Evolutionary conservation across 2,113 vertebrate species (phyloP), one percentile per base, ranked within the genome.

Genomic region (Coracopsis vasa): DNA sequence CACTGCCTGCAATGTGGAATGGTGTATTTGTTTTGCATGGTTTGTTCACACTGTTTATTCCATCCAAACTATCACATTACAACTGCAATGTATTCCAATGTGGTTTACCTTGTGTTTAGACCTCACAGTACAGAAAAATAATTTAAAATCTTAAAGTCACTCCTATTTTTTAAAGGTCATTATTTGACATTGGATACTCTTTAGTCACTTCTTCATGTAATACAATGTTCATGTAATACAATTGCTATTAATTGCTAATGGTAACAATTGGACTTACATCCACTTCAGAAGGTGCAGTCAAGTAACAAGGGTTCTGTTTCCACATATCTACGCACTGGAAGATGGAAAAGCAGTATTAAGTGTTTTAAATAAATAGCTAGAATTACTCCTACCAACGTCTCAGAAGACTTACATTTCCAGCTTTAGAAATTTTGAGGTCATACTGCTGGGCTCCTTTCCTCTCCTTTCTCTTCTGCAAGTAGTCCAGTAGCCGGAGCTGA

Each of bases 341-440:
- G 71, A 92, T 31, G n/a, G 93, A 94, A 86, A 90, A 70, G 11
- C 4, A 58, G 45, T 16, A 73, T 78, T 37, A 45, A 67, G 29
- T 48, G 7, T 14, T 62, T 64, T 13, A 53, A 80, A 77, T 48
- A 54, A 61, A 51, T 15, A 53, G 4, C 61, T 70, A 58, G 10
- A 84, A 71, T 31, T 20, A 75, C 28, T 48, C 5, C 21, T 37
- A 56, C 12, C n/a, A 47, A 75, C 20, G 29, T 42, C 39, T 66
- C 35, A 45, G 69, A n/a, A 33, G 50, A 96, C 98, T 98, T 95
- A 99, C 99, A 73, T 99, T 99, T 97, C 99, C 99, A 93, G 99
- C 98, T 98, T 99, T 99, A 94, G 99, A 99, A 97, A 99, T 99
- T 98, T 99, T 99, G 82, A 99, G 99, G 98, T 99, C 99, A 90